A percentile compares a stretch with the other conserved stretches of the same genome.
phyloP scores from a whole-genome alignment of 35 echinoderm and acorn worm species.

The Anneissia japonica region DNA sequence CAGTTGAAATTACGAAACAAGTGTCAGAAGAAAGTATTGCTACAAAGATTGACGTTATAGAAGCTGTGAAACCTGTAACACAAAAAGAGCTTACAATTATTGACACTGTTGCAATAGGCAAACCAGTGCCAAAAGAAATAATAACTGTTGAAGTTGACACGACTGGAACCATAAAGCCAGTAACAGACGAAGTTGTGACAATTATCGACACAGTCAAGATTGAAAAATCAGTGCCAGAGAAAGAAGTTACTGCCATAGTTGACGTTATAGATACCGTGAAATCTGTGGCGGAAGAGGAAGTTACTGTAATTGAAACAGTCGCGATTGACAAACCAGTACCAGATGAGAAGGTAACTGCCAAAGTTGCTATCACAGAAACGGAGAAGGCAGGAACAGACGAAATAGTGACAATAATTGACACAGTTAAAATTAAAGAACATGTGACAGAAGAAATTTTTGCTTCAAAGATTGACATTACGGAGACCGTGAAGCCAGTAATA shows the following conservation, averaged over 20 bases:
- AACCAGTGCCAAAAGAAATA: neutral
- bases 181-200: neutral
- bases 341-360: neutral
- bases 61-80: neutral
- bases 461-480: neutral
- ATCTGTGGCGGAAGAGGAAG: neutral
- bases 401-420: constrained; percentile 4
- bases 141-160: neutral
- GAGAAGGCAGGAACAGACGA: neutral
- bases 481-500: neutral
- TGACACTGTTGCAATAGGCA: neutral
- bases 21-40: neutral
- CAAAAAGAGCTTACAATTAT: neutral
- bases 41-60: neutral
- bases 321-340: neutral
- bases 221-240: neutral
- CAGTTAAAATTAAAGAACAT: neutral
- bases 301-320: neutral
- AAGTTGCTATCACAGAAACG: constrained; percentile 1
- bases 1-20: neutral
- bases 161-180: neutral
- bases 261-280: neutral
- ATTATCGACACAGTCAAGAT: neutral
- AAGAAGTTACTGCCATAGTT: neutral
- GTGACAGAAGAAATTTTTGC: neutral